These are phyloP conservation scores for Arctia plantaginis DNA, from an alignment of 2,888 invertebrate genomes.

Conservation along the genomic window DNA sequence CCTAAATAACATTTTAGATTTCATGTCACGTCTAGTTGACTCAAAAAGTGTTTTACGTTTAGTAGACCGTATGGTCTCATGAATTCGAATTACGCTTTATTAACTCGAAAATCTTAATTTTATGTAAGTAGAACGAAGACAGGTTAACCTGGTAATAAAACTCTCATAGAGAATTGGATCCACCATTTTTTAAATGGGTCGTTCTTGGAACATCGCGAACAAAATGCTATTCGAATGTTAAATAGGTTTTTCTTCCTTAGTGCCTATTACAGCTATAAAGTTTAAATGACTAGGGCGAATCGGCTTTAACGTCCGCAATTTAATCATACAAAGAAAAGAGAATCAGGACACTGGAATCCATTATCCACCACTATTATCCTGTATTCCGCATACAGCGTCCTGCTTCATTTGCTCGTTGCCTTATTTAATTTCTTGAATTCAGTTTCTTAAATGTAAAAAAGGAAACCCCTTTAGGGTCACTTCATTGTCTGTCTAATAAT, in stretches of 20 bases:
- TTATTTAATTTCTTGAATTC: neutral
- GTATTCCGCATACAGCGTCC: neutral
- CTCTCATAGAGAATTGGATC: slow-evolving; percentile 42
- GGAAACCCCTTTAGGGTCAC: neutral
- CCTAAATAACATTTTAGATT: neutral
- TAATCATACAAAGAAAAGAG: neutral
- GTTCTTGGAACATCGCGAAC: slow-evolving; percentile 18
- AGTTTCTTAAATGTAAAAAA: neutral
- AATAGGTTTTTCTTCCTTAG: slow-evolving; percentile 13
- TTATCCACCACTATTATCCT: neutral
- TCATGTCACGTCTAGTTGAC: slow-evolving; percentile 21
- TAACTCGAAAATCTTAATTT: slow-evolving; percentile 24
- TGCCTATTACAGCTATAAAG: neutral
- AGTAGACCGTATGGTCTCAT: slow-evolving; percentile 34
- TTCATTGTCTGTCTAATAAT: too few species aligned
- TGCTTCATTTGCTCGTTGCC: too few species aligned
- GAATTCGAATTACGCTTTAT: slow-evolving; percentile 44
- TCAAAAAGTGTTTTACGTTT: slow-evolving; percentile 25
- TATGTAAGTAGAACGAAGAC: slow-evolving; percentile 47
- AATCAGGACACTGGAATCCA: neutral
- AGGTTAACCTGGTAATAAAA: slow-evolving; percentile 34
- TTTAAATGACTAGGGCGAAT: neutral
- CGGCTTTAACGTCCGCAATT: neutral
- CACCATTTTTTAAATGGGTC: slow-evolving; percentile 28
- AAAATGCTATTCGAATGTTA: slow-evolving; percentile 42